Evolutionary conservation across 2,113 vertebrate species (phyloP).

Genomic region (Rynchops niger): DNA sequence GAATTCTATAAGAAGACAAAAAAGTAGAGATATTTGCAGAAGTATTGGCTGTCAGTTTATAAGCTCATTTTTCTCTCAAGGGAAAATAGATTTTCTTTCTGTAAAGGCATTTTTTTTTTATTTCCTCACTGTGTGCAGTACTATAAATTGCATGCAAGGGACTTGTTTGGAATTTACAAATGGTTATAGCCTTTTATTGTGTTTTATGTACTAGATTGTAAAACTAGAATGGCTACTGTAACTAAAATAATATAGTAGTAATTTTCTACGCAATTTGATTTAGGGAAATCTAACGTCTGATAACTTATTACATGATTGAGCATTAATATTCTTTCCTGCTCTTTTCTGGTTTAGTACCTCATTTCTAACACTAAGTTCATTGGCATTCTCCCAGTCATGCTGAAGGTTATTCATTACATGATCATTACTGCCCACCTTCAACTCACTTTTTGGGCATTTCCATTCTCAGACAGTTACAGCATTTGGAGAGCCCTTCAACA

Average conservation of each 20-base stretch:
- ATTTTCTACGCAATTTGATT: neutral
- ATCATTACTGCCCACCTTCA: neutral
- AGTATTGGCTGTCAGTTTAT: constrained; percentile 16
- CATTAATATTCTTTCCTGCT: neutral
- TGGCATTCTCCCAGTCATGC: neutral
- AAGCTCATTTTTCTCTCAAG: constrained; percentile 26
- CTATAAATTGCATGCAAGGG: neutral
- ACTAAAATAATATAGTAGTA: neutral
- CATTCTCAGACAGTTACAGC: neutral
- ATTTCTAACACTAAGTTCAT: neutral
- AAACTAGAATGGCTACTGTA: constrained; percentile 8
- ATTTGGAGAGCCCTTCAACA: neutral
- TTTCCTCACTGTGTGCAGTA: neutral
- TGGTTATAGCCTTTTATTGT: neutral
- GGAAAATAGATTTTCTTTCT: constrained; percentile 30
- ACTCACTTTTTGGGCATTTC: neutral
- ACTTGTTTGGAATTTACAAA: constrained; percentile 18
- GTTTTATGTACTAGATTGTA: constrained; percentile 44
- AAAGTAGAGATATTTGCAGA: neutral
- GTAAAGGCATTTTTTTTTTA: neutral
- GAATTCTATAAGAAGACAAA: neutral
- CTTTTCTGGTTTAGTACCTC: neutral
- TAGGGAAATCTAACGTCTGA: neutral
- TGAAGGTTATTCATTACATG: neutral
- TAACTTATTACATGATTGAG: neutral